phyloP scores from a whole-genome alignment of 2,113 vertebrate genomes.

The pig (Sus scrofa) region DNA sequence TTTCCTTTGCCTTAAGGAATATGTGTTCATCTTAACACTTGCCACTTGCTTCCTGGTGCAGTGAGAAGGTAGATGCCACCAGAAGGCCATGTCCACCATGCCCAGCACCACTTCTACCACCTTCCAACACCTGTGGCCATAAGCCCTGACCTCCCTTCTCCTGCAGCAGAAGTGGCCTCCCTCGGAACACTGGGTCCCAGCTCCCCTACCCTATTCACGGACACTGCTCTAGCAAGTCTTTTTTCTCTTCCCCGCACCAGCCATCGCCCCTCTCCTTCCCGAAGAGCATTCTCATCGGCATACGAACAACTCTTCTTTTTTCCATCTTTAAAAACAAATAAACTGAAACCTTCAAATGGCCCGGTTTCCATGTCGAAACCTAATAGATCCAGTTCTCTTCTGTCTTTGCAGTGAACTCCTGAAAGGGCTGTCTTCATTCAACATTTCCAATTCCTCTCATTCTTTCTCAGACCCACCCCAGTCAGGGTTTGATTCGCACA shows the following conservation, averaged over 20 bases:
- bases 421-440: not conserved
- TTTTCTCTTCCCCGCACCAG: not conserved
- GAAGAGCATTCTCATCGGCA: not conserved
- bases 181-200: not conserved
- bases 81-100: not conserved
- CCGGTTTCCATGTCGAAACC: not conserved
- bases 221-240: not conserved
- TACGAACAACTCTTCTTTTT: not conserved
- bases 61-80: slow-evolving; percentile 2
- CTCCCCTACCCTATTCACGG: not conserved
- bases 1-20: not conserved
- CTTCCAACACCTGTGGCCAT: not conserved
- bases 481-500: not conserved
- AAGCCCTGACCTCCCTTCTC: not conserved
- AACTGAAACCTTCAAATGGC: not conserved
- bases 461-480: not conserved
- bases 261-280: not conserved
- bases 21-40: not conserved
- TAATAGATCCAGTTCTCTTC: not conserved
- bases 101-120: not conserved
- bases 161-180: not conserved
- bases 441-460: not conserved
- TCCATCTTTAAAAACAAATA: not conserved
- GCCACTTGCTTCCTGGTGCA: not conserved
- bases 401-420: not conserved